These are phyloP conservation scores for Neodon shergylaensis DNA, from an alignment of 2,113 vertebrate genomes.

Conservation along the genomic window DNA sequence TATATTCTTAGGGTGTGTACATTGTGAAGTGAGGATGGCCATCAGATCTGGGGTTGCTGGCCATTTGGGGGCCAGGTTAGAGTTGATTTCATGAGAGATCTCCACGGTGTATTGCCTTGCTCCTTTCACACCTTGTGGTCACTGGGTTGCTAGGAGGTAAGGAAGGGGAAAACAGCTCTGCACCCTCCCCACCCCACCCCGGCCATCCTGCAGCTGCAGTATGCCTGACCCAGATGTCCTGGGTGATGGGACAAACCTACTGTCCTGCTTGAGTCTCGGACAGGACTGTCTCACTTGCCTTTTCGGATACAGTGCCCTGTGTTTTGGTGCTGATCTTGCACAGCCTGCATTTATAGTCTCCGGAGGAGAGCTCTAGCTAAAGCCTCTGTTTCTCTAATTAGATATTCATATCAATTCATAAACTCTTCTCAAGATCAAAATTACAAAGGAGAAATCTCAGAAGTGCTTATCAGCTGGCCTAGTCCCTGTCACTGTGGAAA, in stretches of 20 bases:
- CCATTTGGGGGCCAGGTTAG: background rate
- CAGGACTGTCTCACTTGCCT: accelerated
- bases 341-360: background rate
- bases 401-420: background rate
- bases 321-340: background rate
- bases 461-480: background rate
- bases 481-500: background rate
- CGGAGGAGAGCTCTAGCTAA: background rate
- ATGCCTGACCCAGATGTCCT: background rate
- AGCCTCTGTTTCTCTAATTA: background rate
- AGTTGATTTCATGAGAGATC: conserved; percentile 12
- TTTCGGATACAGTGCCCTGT: background rate
- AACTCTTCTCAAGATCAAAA: conserved; percentile 21
- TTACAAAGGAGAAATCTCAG: background rate
- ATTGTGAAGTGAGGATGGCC: background rate
- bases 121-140: background rate
- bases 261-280: accelerated
- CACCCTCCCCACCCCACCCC: accelerated
- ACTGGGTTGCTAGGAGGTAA: background rate
- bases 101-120: background rate
- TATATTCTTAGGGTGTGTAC: background rate
- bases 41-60: background rate
- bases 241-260: accelerated
- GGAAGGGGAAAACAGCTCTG: background rate
- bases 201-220: accelerated